phyloP scores from a whole-genome alignment of 2,888 invertebrate genomes.

The Apodemia zela region DNA sequence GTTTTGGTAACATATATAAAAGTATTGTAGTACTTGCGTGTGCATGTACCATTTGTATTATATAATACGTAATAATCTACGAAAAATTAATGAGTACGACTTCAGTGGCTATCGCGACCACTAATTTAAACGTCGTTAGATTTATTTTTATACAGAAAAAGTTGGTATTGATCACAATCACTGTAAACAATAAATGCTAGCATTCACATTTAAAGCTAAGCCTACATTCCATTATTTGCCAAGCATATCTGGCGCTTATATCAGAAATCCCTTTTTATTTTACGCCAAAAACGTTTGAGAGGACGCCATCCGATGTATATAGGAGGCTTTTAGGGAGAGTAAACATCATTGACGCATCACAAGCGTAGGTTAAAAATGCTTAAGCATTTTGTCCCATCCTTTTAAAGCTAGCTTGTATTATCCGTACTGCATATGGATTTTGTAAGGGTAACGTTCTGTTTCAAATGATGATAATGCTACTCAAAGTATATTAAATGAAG shows the following conservation, averaged over 20 bases:
- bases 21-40: no score
- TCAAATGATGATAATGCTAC: neutral
- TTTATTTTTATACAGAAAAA: neutral
- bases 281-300: constrained; percentile 38
- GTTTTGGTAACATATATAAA: no score
- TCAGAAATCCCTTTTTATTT: constrained; percentile 37
- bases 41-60: no score
- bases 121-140: neutral
- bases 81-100: no score
- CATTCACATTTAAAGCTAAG: constrained; percentile 3
- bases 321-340: constrained; percentile 65
- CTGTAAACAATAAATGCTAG: neutral
- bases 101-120: neutral
- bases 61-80: no score
- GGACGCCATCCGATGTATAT: constrained; percentile 41
- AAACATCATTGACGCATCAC: constrained; percentile 70
- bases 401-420: constrained; percentile 34
- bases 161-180: neutral
- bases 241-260: constrained; percentile 17
- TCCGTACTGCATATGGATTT: constrained; percentile 23
- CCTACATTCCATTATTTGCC: constrained; percentile 8
- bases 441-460: constrained; percentile 15
- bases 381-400: constrained; percentile 50
- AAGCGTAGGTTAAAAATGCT: constrained; percentile 55
- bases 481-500: neutral